Evolutionary conservation across 2,113 vertebrate species (phyloP).

Genomic region (Coptodon bakossiorum): DNA sequence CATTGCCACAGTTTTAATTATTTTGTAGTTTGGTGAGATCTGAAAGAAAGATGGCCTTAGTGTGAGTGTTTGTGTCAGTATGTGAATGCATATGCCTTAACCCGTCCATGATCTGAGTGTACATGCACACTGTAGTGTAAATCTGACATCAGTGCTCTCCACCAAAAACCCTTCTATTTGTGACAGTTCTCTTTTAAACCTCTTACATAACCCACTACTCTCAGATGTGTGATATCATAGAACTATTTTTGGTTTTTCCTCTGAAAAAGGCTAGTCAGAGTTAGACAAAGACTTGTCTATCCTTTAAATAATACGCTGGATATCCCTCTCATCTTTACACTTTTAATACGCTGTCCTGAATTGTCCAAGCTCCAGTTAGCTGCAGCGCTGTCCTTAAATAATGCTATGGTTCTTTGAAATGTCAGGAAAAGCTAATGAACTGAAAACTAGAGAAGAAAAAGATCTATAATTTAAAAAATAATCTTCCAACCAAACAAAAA

Average conservation of each 20-base stretch:
- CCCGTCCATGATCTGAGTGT: constrained; percentile 10
- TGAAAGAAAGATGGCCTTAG: background rate
- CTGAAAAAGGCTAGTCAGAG: constrained; percentile 27
- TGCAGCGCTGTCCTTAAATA: background rate
- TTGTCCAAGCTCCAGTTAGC: background rate
- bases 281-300: constrained; percentile 24
- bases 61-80: background rate
- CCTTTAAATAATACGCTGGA: constrained; percentile 31
- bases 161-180: constrained; percentile 22
- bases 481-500: background rate
- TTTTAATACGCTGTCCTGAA: background rate
- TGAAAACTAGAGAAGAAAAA: background rate
- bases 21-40: background rate
- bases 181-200: constrained; percentile 23
- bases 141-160: constrained; percentile 2
- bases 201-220: constrained; percentile 45
- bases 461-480: background rate
- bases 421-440: background rate
- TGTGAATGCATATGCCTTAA: constrained; percentile 6
- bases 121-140: background rate
- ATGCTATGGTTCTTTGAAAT: background rate
- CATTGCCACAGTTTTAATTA: constrained; percentile 61
- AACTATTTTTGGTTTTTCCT: constrained; percentile 30
- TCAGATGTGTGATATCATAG: constrained; percentile 44
- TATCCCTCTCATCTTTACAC: background rate